Percentiles rank a stretch among this genome's conserved stretches.
phyloP scores from a whole-genome alignment of 2,888 invertebrate genomes.

The Pristionchus arcanus region DNA sequence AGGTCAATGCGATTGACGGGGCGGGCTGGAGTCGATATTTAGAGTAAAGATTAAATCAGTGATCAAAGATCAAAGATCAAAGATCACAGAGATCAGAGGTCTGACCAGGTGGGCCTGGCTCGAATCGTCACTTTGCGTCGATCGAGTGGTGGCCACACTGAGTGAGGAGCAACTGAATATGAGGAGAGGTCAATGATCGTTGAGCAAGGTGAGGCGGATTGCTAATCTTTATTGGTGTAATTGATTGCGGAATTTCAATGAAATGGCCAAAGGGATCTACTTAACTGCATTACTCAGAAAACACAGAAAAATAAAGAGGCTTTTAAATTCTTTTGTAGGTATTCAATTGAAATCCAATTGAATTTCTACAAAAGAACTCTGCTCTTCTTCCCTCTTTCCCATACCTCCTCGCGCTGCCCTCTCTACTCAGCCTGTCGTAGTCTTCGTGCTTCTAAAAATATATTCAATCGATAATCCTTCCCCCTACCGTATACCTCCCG shows the following conservation, averaged over 20 bases:
- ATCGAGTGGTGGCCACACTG: not conserved
- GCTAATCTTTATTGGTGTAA: no score
- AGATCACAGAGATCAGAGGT: not conserved
- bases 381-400: not conserved
- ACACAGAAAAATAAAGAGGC: no score
- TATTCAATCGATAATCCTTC: not conserved
- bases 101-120: not conserved
- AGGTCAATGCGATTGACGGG: conserved; percentile 68
- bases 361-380: no score
- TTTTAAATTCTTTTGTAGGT: no score
- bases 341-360: no score
- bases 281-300: no score
- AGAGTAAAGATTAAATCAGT: conserved; percentile 59
- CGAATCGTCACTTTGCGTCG: not conserved
- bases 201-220: no score
- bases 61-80: no score
- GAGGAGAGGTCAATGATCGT: no score
- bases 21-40: conserved; percentile 54
- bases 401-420: not conserved
- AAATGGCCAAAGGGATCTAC: no score
- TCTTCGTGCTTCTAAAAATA: not conserved
- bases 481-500: conserved; percentile 10
- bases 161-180: not conserved
- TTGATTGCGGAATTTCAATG: no score
- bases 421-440: conserved; percentile 16